Evolutionary conservation across 2,113 vertebrate species (phyloP).

Genomic region (Ameiurus melas): DNA sequence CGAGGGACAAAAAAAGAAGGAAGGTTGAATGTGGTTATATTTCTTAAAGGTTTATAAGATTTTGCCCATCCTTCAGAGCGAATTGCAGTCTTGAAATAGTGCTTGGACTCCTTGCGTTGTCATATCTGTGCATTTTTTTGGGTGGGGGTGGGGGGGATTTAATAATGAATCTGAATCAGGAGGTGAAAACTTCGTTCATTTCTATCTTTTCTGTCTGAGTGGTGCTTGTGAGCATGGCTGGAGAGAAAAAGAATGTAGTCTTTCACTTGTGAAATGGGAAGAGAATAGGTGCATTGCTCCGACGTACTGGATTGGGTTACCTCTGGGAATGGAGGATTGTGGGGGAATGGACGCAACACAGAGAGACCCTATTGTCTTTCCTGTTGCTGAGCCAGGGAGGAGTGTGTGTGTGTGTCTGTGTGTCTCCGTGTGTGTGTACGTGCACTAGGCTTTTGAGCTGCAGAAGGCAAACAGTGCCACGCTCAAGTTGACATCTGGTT

Average conservation of each 20-base stretch:
- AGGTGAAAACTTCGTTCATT: constrained; percentile 38
- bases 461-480: constrained; percentile 72
- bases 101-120: not conserved
- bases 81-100: not conserved
- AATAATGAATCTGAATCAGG: constrained; percentile 48
- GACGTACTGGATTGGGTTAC: constrained; percentile 70
- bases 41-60: not conserved
- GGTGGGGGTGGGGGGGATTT: not conserved
- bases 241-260: constrained; percentile 72
- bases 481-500: constrained; percentile 85
- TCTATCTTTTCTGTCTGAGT: constrained; percentile 46
- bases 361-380: constrained; percentile 80
- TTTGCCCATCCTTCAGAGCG: not conserved
- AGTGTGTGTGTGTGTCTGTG: constrained; percentile 71
- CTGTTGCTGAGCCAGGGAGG: constrained; percentile 63
- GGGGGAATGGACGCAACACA: constrained; percentile 51
- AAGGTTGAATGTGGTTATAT: not conserved
- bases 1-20: not conserved
- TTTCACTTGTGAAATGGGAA: constrained; percentile 81
- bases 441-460: constrained; percentile 63
- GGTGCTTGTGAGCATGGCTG: constrained; percentile 45
- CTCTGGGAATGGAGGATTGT: constrained; percentile 58
- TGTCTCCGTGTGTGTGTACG: constrained; percentile 60
- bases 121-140: not conserved
- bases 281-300: constrained; percentile 87